These are phyloP conservation scores for Erythrolamprus reginae DNA, from an alignment of 2,113 vertebrate species.

Conservation along the genomic window DNA sequence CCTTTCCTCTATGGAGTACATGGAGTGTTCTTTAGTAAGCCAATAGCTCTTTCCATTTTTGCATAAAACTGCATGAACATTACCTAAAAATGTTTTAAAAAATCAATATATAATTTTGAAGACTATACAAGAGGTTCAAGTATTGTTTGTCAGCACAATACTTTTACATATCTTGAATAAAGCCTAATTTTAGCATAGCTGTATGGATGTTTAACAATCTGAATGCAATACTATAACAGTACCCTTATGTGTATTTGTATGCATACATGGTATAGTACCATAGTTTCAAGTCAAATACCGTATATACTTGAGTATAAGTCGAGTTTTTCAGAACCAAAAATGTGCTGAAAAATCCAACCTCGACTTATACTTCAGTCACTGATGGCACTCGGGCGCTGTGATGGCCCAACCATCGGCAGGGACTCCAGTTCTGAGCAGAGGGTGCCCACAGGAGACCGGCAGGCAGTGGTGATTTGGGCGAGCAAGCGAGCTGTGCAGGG, in stretches of 20 bases:
- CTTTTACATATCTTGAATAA: neutral
- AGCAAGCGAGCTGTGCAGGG: too few species aligned
- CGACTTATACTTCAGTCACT: too few species aligned
- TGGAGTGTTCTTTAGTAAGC: conserved; percentile 66
- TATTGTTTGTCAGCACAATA: neutral
- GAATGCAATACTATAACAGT: neutral
- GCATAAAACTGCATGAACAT: conserved; percentile 62
- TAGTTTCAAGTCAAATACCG: neutral
- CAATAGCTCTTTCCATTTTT: conserved; percentile 62
- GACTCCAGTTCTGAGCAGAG: too few species aligned
- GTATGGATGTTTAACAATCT: neutral
- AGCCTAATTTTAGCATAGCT: neutral
- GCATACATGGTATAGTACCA: neutral
- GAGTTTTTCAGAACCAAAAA: too few species aligned
- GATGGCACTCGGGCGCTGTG: too few species aligned
- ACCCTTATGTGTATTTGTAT: neutral
- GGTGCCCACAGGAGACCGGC: too few species aligned
- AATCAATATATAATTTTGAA: neutral
- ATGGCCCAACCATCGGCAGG: too few species aligned
- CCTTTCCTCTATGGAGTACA: conserved; percentile 42
- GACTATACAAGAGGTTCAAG: neutral
- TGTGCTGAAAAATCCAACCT: too few species aligned
- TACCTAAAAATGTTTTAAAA: conserved; percentile 53
- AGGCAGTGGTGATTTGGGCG: too few species aligned
- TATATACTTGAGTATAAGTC: too few species aligned